Evolutionary conservation across 1,140 invertebrate species (phyloP).

Genomic region (Babylonia areolata): DNA sequence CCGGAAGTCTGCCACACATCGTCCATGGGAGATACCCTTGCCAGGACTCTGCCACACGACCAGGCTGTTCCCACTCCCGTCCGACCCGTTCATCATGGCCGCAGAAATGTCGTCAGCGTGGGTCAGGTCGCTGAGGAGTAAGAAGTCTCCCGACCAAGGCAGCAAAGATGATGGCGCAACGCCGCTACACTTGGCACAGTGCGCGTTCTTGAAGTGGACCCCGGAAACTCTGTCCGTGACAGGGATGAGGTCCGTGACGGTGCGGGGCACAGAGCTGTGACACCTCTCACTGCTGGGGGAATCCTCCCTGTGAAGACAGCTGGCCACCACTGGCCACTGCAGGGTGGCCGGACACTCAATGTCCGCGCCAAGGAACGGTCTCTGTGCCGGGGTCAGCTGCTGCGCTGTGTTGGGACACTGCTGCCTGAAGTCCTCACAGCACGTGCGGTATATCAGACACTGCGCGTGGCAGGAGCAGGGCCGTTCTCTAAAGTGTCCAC

Average conservation of each 20-base stretch:
- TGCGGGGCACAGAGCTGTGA: neutral
- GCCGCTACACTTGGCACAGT: neutral
- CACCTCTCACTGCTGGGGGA: neutral
- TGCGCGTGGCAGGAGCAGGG: slow-evolving; percentile 1
- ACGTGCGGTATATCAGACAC: neutral
- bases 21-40: neutral
- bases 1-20: neutral
- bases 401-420: neutral
- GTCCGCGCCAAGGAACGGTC: neutral
- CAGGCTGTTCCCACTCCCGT: neutral
- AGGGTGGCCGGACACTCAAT: neutral
- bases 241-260: neutral
- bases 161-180: neutral
- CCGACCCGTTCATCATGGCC: neutral
- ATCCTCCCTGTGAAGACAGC: neutral
- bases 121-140: neutral
- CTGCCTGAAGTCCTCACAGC: neutral
- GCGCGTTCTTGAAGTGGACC: neutral
- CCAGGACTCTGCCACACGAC: neutral
- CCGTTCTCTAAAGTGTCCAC: neutral
- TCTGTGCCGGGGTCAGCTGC: neutral
- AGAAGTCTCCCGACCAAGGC: neutral
- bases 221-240: neutral
- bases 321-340: neutral
- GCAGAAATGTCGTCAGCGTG: neutral